These are phyloP conservation scores for Pomacea canaliculata DNA, from an alignment of 2,888 invertebrate species.

Conservation along the genomic window DNA sequence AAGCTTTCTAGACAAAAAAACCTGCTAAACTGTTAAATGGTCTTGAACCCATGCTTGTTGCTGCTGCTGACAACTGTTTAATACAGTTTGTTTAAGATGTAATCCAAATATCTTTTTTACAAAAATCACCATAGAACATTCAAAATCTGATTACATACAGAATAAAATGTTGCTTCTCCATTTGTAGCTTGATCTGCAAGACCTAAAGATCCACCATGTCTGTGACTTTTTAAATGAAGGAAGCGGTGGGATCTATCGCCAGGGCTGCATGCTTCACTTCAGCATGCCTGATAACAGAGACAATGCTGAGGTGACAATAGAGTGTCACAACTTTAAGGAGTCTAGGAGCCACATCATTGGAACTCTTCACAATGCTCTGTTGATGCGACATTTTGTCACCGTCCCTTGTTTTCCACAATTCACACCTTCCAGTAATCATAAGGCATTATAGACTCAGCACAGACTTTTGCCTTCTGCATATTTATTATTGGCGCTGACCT, in stretches of 20 bases:
- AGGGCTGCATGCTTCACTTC: conserved; percentile 5
- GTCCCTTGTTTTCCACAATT: conserved; percentile 11
- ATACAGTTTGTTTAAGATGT: no score
- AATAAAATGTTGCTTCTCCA: no score
- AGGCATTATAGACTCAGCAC: not conserved
- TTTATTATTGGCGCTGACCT: no score
- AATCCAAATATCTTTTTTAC: no score
- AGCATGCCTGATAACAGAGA: not conserved
- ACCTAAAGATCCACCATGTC: not conserved
- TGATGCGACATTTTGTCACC: conserved; percentile 13
- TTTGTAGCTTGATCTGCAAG: not conserved
- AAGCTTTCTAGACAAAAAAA: no score
- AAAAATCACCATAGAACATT: no score
- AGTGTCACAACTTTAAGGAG: not conserved
- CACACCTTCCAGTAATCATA: conserved; percentile 1
- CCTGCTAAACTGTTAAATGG: no score
- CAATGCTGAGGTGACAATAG: not conserved
- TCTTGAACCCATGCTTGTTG: no score
- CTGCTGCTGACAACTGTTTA: no score
- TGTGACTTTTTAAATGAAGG: conserved; percentile 11
- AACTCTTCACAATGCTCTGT: not conserved
- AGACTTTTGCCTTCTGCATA: no score
- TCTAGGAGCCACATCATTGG: not conserved
- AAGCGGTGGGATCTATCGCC: conserved; percentile 3
- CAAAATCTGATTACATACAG: no score